Base-by-base conservation (phyloP, 1,140 invertebrate genomes). In the Pachypeltis micranthus region DNA sequence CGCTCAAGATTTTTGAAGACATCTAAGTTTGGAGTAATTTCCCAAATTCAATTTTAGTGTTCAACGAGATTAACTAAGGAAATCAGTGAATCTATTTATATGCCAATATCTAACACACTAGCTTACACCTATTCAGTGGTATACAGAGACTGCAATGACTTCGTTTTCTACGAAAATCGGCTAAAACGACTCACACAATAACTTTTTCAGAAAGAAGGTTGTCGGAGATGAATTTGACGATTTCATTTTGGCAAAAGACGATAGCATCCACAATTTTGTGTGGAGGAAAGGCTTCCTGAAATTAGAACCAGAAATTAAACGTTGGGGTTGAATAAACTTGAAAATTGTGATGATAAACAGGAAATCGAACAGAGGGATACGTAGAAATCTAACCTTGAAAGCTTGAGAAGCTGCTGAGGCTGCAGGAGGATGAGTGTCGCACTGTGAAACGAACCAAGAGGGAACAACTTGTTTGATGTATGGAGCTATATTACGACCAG, bases 391-490 rank as follows among this genome's bases (percentile, higher is more conserved):
- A 74, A 83, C 82, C 69, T 80, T 76, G 66, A 88, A 91, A n/a
- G 86, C 80, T 67, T 78, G 76, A 21, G 71, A 75, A 21, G 91
- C 91, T 64, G 84, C 81, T 65, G 80, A 81, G 2, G 89, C 85
- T 19, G 88, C 88, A 1, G 87, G 87, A 12, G 86, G 79, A 75
- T 91, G 89, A 4, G 82, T 83, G 70, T 95, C 92, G 75, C 83
- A 88, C 70, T 89, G 86, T 21, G 85, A 83, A 2, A 85, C 79
- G 65, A 92, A 80, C 87, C 88, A 90, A 21, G 80, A 74, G 10
- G 85, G 85, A 65, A 87, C 82, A 1, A 93, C 67, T 68, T 81
- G 79, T 70, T 89, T 90, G 0, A 94, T 76, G 73, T 86, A 82
- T 0, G 85, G 84, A 2, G 89, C 91, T 56, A 94, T 77, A 69